A percentile compares a stretch with the other conserved stretches of the same genome.
Conservation (phyloP, 2,797 vertebrate species). For the Microhierax caerulescens region DNA sequence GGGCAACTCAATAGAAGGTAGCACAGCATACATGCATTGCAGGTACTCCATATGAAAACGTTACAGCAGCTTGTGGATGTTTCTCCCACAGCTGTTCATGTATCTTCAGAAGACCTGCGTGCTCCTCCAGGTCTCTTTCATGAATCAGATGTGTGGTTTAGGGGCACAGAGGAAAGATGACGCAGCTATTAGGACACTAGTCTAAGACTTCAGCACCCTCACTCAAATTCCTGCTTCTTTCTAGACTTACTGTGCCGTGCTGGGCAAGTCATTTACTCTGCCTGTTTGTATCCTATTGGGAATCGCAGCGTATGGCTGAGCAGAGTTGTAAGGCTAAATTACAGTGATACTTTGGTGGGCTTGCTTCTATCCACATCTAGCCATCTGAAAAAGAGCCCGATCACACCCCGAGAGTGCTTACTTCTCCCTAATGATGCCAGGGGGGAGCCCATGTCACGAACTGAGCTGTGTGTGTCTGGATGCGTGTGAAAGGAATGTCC, state of each 20-base stretch:
- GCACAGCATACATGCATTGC: accelerated
- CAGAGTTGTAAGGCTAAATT: background rate
- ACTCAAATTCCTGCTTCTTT: background rate
- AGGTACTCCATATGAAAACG: background rate
- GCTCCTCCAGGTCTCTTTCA: background rate
- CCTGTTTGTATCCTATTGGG: background rate
- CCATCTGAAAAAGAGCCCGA: background rate
- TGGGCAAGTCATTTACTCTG: background rate
- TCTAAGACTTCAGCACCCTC: background rate
- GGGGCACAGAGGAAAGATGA: background rate
- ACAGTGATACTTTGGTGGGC: background rate
- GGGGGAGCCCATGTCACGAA: background rate
- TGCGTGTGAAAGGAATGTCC: background rate
- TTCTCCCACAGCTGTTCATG: background rate
- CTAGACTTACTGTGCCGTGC: background rate
- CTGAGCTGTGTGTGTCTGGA: background rate
- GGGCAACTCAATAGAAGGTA: background rate
- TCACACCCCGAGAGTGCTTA: accelerated
- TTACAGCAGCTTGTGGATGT: background rate
- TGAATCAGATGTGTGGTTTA: background rate
- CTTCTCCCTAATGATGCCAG: background rate
- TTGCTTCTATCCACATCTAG: background rate
- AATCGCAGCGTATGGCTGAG: background rate
- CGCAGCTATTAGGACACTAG: background rate
- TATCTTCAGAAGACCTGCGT: background rate